Percentiles rank a stretch among this genome's conserved stretches.
These are phyloP conservation scores for Ictalurus punctatus DNA, from an alignment of 2,113 vertebrate species.

Conservation along the genomic window DNA sequence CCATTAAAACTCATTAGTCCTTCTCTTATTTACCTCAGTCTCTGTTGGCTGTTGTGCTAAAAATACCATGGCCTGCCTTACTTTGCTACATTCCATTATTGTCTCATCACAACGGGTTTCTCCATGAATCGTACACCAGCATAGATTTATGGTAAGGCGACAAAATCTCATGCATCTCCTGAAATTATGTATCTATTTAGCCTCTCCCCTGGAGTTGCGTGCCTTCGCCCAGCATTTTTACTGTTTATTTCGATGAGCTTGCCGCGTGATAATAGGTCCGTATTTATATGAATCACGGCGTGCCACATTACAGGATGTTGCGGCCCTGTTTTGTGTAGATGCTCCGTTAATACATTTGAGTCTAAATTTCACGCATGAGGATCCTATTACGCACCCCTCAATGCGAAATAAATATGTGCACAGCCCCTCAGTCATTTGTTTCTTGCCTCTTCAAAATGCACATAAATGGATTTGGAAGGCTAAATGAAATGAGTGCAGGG, in stretches of 20 bases:
- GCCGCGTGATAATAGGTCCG: constrained; percentile 62
- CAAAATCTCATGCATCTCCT: constrained; percentile 62
- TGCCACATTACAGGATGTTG: constrained; percentile 46
- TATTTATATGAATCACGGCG: constrained; percentile 61
- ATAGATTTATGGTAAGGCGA: constrained; percentile 58
- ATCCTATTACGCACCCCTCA: constrained; percentile 60
- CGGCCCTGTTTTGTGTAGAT: constrained; percentile 47
- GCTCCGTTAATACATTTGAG: constrained; percentile 63
- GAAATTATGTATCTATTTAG: constrained; percentile 67
- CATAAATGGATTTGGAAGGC: constrained; percentile 55
- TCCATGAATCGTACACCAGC: constrained; percentile 52
- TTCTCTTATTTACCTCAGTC: constrained; percentile 73
- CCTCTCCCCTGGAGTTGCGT: constrained; percentile 63
- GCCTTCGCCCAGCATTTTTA: constrained; percentile 47
- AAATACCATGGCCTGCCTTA: constrained; percentile 78
- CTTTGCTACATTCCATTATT: constrained; percentile 71
- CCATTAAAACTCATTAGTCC: constrained; percentile 75
- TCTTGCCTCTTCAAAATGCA: constrained; percentile 44
- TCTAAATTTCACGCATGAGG: constrained; percentile 68
- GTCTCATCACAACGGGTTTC: constrained; percentile 64
- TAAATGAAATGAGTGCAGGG: constrained; percentile 60
- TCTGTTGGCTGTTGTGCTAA: constrained; percentile 72
- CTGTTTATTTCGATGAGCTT: constrained; percentile 64
- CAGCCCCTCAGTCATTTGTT: constrained; percentile 58
- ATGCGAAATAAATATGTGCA: constrained; percentile 68